Evolutionary conservation across 2,113 vertebrate genomes (phyloP), one percentile per base, ranked within the genome.

Genomic region (Toxotes chatareus): DNA sequence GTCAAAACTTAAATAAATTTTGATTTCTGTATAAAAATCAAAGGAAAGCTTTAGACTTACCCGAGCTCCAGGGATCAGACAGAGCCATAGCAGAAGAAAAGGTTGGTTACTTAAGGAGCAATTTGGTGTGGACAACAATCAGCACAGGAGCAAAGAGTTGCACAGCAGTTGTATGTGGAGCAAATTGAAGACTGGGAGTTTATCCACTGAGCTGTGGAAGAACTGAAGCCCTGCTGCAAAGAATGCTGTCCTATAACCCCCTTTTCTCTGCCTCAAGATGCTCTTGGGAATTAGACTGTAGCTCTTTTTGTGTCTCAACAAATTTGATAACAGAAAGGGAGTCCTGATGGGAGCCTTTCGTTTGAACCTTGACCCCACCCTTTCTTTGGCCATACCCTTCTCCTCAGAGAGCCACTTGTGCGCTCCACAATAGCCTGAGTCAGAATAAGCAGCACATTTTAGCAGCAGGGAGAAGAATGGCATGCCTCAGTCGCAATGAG

Each of bases 381-480:
- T 93, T 92, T 94, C 90, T 91, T 17, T 80, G 49, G 63, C 90
- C 83, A 70, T 84, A 87, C 83, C 91, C 89, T 84, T 89, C 87
- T 91, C 82, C 87, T 95, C 91, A 94, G 92, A 95, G 95, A 90
- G 88, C 87, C 93, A 95, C 95, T 95, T 95, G 95, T 95, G 90
- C 36, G 40, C 79, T 85, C 86, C 88, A 96, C 94, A 95, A 96
- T 95, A 92, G 93, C 83, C 83, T 60, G 81, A 94, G 91, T 96
- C 93, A 95, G 92, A 91, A 90, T 90, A 85, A 91, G 94, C 34
- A 11, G 71, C 63, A 44, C 89, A 84, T 92, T 92, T 92, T 59
- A 65, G 89, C 85, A 71, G 90, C 75, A 11, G 83, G 67, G 53
- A 89, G 91, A 93, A 94, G 90, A 94, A 95, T 94, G 89, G 92